phyloP scores from a whole-genome alignment of 2,888 invertebrate genomes.

The Drosophila putrida region DNA sequence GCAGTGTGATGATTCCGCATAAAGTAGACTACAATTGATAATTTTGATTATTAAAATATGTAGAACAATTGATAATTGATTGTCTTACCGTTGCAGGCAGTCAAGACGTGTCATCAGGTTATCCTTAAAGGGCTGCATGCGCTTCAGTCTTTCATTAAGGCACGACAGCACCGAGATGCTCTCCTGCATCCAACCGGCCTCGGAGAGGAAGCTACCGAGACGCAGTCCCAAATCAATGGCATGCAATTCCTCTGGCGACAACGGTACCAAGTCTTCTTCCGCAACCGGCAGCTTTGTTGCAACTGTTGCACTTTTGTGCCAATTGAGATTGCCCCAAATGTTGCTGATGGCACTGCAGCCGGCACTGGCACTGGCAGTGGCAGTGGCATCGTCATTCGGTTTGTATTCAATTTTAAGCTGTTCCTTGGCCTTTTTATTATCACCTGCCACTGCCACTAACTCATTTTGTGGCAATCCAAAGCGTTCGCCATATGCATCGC shows the following conservation, averaged over 20 bases:
- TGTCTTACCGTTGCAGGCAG: constrained; percentile 92
- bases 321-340: constrained; percentile 1
- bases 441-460: no score
- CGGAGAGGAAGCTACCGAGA: constrained; percentile 92
- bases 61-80: no score
- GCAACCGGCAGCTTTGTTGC: neutral
- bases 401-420: neutral
- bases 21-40: constrained; percentile 89
- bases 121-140: constrained; percentile 86
- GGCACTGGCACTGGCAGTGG: constrained; percentile 8
- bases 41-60: no score
- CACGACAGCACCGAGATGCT: constrained; percentile 90
- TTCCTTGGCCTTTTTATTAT: neutral
- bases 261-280: constrained; percentile 3
- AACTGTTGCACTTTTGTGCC: no score
- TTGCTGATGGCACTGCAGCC: neutral
- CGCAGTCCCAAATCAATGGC: constrained; percentile 83
- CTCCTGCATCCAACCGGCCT: constrained; percentile 94
- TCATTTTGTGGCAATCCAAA: constrained; percentile 10
- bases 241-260: constrained; percentile 41
- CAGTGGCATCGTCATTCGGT: neutral
- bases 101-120: constrained; percentile 90
- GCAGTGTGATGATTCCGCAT: constrained; percentile 93
- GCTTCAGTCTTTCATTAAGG: constrained; percentile 89
- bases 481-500: constrained; percentile 58